A percentile compares a stretch with the other conserved stretches of the same genome.
phyloP scores from a whole-genome alignment of 1,140 invertebrate species.

The Ptiloglossa arizonensis region DNA sequence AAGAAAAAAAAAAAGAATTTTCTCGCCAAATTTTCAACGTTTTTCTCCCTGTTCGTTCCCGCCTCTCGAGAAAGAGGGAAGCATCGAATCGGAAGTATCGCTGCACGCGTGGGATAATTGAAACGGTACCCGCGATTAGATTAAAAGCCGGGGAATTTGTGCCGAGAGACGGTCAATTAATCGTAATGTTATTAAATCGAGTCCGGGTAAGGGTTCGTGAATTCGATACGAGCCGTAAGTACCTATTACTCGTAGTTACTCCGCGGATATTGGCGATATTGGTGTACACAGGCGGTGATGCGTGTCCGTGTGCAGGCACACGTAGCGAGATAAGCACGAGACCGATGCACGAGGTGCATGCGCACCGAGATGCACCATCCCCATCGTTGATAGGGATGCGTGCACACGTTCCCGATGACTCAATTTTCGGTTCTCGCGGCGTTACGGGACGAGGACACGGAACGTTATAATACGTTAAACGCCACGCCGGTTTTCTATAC shows the following conservation, averaged over 20 bases:
- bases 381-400: neutral
- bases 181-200: constrained; percentile 46
- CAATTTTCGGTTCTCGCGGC: constrained; percentile 28
- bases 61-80: neutral
- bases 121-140: constrained; percentile 42
- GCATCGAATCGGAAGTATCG: constrained; percentile 1
- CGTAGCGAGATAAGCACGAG: no score
- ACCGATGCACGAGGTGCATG: neutral
- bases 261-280: constrained; percentile 34
- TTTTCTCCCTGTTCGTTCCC: no score
- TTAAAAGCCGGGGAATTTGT: constrained; percentile 14
- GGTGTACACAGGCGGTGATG: neutral
- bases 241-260: constrained; percentile 42
- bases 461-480: no score
- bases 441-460: neutral
- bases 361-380: no score
- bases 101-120: constrained; percentile 19
- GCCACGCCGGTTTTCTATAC: no score
- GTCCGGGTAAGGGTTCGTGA: constrained; percentile 26
- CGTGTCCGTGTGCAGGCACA: neutral
- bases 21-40: no score
- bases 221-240: constrained; percentile 48
- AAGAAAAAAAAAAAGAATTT: no score
- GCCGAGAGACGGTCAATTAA: constrained; percentile 39
- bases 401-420: neutral